Percentiles rank a stretch among this genome's conserved stretches.
Evolutionary conservation across 2,797 vertebrate species (phyloP).

Genomic region (Cephalopachus bancanus): DNA sequence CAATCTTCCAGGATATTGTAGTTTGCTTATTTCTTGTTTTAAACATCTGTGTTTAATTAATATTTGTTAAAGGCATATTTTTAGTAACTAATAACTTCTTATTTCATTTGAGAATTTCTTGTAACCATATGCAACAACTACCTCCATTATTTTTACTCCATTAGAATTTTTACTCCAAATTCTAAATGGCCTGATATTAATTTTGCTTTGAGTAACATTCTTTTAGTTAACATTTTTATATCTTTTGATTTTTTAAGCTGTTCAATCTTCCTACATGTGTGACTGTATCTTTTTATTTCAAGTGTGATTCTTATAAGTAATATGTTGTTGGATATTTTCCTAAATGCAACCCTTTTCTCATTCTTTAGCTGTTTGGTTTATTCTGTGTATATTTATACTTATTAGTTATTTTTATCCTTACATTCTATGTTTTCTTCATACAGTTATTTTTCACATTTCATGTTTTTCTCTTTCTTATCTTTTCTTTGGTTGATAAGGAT

Average conservation of each 20-base stretch:
- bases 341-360: background rate
- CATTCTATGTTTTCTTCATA: background rate
- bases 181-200: background rate
- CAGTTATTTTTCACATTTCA: background rate
- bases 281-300: background rate
- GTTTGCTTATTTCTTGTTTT: background rate
- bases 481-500: background rate
- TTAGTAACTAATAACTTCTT: background rate
- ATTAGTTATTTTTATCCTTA: background rate
- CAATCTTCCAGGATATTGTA: background rate
- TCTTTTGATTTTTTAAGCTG: background rate
- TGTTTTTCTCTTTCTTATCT: background rate
- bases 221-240: background rate
- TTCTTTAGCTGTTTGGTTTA: background rate
- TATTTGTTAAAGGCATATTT: background rate
- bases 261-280: background rate
- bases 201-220: background rate
- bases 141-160: background rate
- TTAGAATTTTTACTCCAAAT: background rate
- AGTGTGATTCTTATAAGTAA: background rate
- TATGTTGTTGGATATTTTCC: background rate
- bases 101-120: background rate
- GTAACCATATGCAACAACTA: too few relatives aligned
- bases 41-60: background rate
- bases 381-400: background rate